Percentiles rank a stretch among this genome's conserved stretches.
Conservation (phyloP, 2,113 vertebrate species). For the Gallinago media region DNA sequence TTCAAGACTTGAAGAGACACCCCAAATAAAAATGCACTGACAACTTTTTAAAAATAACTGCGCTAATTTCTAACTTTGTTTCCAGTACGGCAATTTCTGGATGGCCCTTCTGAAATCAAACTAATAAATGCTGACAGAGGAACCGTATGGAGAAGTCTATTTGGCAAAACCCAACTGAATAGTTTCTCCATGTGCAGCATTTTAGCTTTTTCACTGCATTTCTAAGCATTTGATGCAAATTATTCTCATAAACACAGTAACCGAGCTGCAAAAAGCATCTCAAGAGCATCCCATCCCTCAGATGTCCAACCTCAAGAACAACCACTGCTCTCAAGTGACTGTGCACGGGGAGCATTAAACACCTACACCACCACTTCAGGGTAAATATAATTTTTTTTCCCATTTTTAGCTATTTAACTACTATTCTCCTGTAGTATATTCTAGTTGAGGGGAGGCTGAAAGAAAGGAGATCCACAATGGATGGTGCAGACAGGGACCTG, state of each 20-base stretch:
- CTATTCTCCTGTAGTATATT: neutral
- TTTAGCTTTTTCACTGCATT: neutral
- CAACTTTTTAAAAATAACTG: neutral
- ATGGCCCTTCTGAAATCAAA: neutral
- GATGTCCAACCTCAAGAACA: neutral
- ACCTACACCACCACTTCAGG: neutral
- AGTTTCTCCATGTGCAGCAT: neutral
- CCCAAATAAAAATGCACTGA: neutral
- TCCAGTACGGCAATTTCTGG: neutral
- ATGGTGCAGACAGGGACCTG: neutral
- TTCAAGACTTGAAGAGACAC: neutral
- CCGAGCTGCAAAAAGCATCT: neutral
- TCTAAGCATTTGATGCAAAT: neutral
- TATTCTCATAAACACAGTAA: neutral
- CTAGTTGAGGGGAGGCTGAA: neutral
- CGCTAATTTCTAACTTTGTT: neutral
- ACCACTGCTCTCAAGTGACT: neutral
- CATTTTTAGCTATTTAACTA: neutral
- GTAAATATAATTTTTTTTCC: neutral
- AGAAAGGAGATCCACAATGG: neutral
- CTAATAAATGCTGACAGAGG: neutral
- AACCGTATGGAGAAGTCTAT: neutral
- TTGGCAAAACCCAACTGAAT: neutral
- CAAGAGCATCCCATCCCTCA: neutral
- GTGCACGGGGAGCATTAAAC: neutral